Percentiles rank a stretch among this genome's conserved stretches.
These are phyloP conservation scores for Nemapogon koenigi DNA, from an alignment of 2,888 invertebrate species.

Conservation along the genomic window DNA sequence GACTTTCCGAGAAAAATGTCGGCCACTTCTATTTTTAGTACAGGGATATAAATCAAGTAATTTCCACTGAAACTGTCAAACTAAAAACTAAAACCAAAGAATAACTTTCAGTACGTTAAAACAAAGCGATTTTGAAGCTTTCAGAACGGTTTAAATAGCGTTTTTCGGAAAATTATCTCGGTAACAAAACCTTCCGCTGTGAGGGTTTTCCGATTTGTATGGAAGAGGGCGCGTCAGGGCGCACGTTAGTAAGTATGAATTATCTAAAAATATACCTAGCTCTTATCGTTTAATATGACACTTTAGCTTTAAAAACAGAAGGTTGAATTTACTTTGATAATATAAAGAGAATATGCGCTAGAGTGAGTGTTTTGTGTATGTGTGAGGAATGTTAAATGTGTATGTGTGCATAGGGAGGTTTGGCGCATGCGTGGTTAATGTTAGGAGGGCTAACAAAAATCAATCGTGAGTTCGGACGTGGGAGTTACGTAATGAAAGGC, in stretches of 20 bases:
- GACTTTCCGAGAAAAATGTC: too few species aligned
- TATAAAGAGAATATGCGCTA: constrained; percentile 2
- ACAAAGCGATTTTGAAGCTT: too few species aligned
- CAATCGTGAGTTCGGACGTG: constrained; percentile 49
- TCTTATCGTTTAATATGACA: constrained; percentile 12
- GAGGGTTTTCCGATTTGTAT: constrained; percentile 51
- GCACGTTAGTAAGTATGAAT: constrained; percentile 44
- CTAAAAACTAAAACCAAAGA: too few species aligned
- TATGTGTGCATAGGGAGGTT: constrained; percentile 28
- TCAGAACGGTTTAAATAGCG: constrained; percentile 38
- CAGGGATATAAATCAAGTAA: too few species aligned
- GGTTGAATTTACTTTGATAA: constrained; percentile 19
- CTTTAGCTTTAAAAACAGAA: constrained; percentile 16
- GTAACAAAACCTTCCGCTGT: constrained; percentile 49
- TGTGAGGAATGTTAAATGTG: constrained; percentile 13
- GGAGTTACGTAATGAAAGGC: constrained; percentile 56
- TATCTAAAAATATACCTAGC: constrained; percentile 54
- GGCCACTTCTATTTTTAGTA: too few species aligned
- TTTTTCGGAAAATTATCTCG: constrained; percentile 39
- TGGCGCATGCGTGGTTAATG: constrained; percentile 42
- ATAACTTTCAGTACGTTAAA: too few species aligned
- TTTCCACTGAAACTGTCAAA: too few species aligned
- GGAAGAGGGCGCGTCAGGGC: constrained; percentile 55
- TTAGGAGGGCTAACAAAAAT: constrained; percentile 48
- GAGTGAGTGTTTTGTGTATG: constrained; percentile 1